Conservation (phyloP, 2,888 invertebrate species). For the Sphaeridia pumilis region DNA sequence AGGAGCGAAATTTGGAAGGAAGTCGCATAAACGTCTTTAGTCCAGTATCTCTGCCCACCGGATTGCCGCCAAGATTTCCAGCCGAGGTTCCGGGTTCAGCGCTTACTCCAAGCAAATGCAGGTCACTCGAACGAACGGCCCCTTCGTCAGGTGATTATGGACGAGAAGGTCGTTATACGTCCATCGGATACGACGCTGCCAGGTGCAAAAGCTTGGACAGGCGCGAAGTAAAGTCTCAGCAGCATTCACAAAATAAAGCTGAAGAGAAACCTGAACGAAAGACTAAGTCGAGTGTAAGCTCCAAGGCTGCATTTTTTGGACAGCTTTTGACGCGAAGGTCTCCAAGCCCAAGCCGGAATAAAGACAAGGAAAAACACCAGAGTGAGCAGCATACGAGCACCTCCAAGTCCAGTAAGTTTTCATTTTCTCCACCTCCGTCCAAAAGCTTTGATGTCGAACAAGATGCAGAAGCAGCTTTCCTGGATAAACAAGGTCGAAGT, state of each 20-base stretch:
- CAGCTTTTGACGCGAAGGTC: slow-evolving; percentile 30
- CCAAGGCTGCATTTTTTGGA: slow-evolving; percentile 35
- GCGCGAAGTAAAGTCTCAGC: slow-evolving; percentile 24
- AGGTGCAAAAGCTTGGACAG: slow-evolving; percentile 33
- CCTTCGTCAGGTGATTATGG: slow-evolving; percentile 8
- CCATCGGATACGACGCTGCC: slow-evolving; percentile 19
- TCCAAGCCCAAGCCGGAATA: slow-evolving; percentile 31
- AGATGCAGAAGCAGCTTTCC: slow-evolving; percentile 42
- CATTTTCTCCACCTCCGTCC: slow-evolving; percentile 17
- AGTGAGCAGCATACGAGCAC: slow-evolving; percentile 17
- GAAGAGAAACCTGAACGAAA: slow-evolving; percentile 29
- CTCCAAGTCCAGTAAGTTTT: slow-evolving; percentile 26
- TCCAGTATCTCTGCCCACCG: slow-evolving; percentile 29
- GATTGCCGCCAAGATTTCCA: slow-evolving; percentile 33
- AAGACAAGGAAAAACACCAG: slow-evolving; percentile 25
- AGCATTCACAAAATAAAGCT: slow-evolving; percentile 10
- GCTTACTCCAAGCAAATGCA: slow-evolving; percentile 23
- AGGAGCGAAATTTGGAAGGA: slow-evolving; percentile 14
- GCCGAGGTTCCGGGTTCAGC: slow-evolving; percentile 18
- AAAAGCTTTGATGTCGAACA: slow-evolving; percentile 18
- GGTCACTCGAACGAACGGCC: slow-evolving; percentile 30
- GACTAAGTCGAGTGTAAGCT: slow-evolving; percentile 29
- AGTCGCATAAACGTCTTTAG: slow-evolving; percentile 26
- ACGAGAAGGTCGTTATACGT: slow-evolving; percentile 29
- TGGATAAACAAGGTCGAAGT: slow-evolving; percentile 64